Evolutionary conservation across 2,797 vertebrate species (phyloP), one percentile per base, ranked within the genome.

Genomic region (Bovichtus diacanthus): DNA sequence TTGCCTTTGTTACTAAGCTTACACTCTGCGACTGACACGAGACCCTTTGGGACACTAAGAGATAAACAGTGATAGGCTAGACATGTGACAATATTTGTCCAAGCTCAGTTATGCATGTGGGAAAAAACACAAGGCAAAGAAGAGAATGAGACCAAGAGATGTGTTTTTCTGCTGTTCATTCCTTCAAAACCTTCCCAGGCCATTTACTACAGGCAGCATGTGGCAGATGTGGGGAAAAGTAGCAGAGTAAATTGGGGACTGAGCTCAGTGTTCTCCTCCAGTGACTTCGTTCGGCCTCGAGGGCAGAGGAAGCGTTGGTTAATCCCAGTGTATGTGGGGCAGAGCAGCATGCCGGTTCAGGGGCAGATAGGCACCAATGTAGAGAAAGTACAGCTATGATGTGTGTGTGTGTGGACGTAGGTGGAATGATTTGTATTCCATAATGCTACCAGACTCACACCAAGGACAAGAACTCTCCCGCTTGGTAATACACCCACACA

Each of bases 231-330:
- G 58, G 56, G 44, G 12, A 69, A 67, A 74, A 47, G 50, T 29
- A 53, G 76, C 58, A 60, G 51, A 88, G 81, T 76, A 88, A 88
- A 92, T 84, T 88, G 84, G 76, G 49, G 47, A 61, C 76, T 51
- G 61, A 85, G 86, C 70, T 86, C 70, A 61, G 2, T 3, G 70
- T 85, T 88, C 58, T 78, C 74, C 79, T 86, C 77, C 1, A 23
- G 73, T 67, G 56, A 76, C 65, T 86, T 85, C 61, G 81, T 75
- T 60, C 61, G 67, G 54, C 76, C 85, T 59, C 51, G 38, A 39
- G 76, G 83, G 75, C 70, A 64, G 61, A 67, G 29, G 70, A 65
- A 72, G 67, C 73, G 80, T 72, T 82, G 78, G 83, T 75, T 85
- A 84, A 82, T 85, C 73, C 82, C 41, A 27, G 54, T 51, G 73